Base-by-base conservation (phyloP, 2,888 invertebrate species). In the Cantharis nigra region DNA sequence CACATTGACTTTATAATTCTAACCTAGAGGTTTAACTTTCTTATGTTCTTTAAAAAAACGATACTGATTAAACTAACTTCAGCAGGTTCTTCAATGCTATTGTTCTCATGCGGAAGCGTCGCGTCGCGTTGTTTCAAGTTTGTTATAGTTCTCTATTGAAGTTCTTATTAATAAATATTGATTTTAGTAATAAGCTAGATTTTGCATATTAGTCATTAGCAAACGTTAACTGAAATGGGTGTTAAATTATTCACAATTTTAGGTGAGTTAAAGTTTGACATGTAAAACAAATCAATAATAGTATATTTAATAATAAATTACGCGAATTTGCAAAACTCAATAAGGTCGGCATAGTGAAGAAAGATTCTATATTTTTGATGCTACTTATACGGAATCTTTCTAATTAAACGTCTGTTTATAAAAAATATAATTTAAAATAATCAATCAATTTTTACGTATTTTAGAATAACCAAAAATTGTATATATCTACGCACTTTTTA, bases 141-240 rank as follows among this genome's bases (percentile, higher is more conserved):
- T 33, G 33, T 33, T 33, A 33, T 33, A 33, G 33, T 33, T 33
- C 33, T 33, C 33, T 33, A 33, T 33, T 33, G 33, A 33, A 33
- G 33, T 33, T 33, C 33, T 64, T 64, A 64, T 20, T 33, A 76
- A 72, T 72, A 76, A 76, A 72, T 72, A 76, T 76, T 72, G 69
- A 76, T 72, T 76, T 72, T 72, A 63, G 64, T 76, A 63, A 76
- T 76, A 64, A 69, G 72, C 33, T 70, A 73, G 65, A 65, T 63
- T 76, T 72, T 73, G 65, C 63, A 62, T 63, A 74, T 70, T 77
- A 77, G 72, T 77, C 77, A 77, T 74, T 77, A 77, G 74, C 71
- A 77, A 77, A 77, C 74, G 77, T 77, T 77, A 77, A 74, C 74
- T 70, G 74, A 71, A 74, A 77, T 70, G 70, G 70, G 49, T 73